A percentile compares a stretch with the other conserved stretches of the same genome.
Evolutionary conservation across 2,888 invertebrate species (phyloP).

Genomic region (Thecocarcelia acutangulata): DNA sequence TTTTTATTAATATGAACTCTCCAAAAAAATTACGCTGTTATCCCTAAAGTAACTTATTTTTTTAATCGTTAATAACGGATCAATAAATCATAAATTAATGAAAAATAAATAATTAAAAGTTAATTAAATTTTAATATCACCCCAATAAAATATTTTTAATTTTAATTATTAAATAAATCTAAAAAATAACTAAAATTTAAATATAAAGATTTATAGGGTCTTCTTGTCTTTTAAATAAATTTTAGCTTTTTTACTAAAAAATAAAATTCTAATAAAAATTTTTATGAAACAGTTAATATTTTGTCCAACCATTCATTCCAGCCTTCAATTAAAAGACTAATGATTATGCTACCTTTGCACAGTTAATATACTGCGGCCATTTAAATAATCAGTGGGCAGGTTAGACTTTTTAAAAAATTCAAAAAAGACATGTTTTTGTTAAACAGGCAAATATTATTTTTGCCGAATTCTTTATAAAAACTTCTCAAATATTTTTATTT

Average conservation of each 20-base stretch:
- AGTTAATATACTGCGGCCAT: slow-evolving; percentile 90
- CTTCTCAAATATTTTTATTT: slow-evolving; percentile 73
- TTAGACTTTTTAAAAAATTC: slow-evolving; percentile 84
- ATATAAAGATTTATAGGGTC: slow-evolving; percentile 89
- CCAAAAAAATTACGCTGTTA: slow-evolving; percentile 91
- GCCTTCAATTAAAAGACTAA: slow-evolving; percentile 90
- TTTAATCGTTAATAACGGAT: slow-evolving; percentile 85
- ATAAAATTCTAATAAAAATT: slow-evolving; percentile 83
- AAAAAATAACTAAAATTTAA: slow-evolving; percentile 79
- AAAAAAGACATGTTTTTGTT: slow-evolving; percentile 90
- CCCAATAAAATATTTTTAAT: slow-evolving; percentile 84
- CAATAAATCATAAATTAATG: slow-evolving; percentile 82
- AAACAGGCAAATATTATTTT: slow-evolving; percentile 87
- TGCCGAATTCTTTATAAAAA: slow-evolving; percentile 85
- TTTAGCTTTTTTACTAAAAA: slow-evolving; percentile 86
- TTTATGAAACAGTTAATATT: slow-evolving; percentile 84
- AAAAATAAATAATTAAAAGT: slow-evolving; percentile 82
- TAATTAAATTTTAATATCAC: slow-evolving; percentile 84
- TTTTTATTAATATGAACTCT: slow-evolving; percentile 88
- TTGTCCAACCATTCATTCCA: slow-evolving; percentile 89
- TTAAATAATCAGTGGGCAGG: slow-evolving; percentile 89
- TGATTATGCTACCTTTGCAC: slow-evolving; percentile 92
- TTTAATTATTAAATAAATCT: slow-evolving; percentile 77
- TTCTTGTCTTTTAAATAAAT: slow-evolving; percentile 87
- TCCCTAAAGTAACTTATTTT: slow-evolving; percentile 91